Conservation (phyloP, 2,888 invertebrate species). For the Ormia ochracea region DNA sequence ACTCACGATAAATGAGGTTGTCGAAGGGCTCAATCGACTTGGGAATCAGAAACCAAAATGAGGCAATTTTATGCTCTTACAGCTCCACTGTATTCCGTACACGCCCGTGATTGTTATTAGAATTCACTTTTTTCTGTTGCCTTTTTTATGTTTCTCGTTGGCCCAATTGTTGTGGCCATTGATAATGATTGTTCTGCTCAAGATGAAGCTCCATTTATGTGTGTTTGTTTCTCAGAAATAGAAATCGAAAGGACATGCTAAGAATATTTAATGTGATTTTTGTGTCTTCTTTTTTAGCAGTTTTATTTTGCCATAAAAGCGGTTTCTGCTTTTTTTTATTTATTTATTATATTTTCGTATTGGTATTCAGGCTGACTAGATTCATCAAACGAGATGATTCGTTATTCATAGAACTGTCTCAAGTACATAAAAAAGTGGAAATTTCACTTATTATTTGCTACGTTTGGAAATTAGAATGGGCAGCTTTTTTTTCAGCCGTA, state of each 20-base stretch:
- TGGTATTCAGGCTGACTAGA: slow-evolving; percentile 23
- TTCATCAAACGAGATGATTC: slow-evolving; percentile 2
- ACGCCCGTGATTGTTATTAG: slow-evolving; percentile 17
- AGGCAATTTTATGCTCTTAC: too few relatives aligned
- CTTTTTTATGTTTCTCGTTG: background rate
- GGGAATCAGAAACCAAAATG: too few relatives aligned
- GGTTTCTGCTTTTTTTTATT: too few relatives aligned
- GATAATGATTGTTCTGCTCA: background rate
- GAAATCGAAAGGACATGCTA: slow-evolving; percentile 66
- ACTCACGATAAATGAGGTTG: too few relatives aligned
- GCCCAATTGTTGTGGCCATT: background rate
- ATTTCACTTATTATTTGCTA: slow-evolving; percentile 27
- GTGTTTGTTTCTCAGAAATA: slow-evolving; percentile 51
- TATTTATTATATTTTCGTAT: too few relatives aligned
- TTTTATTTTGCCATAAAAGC: too few relatives aligned
- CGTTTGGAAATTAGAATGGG: background rate
- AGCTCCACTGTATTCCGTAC: too few relatives aligned
- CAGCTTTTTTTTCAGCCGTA: background rate
- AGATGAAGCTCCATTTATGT: background rate
- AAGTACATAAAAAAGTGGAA: too few relatives aligned
- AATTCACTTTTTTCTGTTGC: background rate
- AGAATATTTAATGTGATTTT: slow-evolving; percentile 64
- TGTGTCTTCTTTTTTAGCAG: slow-evolving; percentile 6
- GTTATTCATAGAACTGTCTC: slow-evolving; percentile 33
- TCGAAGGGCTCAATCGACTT: too few relatives aligned